Conservation (phyloP, 1,140 invertebrate genomes). For the Bombus difficillimus region DNA sequence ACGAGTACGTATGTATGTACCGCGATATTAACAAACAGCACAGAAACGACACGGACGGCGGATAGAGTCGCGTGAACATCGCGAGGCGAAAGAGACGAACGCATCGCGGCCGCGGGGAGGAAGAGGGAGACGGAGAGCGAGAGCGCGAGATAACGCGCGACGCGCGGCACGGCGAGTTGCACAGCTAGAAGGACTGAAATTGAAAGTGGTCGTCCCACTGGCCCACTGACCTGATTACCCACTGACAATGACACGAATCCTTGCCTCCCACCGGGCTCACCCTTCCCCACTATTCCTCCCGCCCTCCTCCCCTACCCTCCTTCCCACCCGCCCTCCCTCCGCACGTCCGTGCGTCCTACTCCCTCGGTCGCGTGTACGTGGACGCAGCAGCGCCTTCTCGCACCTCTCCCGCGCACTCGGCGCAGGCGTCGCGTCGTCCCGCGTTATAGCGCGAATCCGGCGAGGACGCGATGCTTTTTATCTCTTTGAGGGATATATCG, state of each 20-base stretch:
- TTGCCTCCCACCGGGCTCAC: slow-evolving; percentile 63
- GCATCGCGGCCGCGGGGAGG: slow-evolving; percentile 1
- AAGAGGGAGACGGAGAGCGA: slow-evolving; percentile 31
- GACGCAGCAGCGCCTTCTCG: slow-evolving; percentile 61
- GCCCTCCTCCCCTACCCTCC: slow-evolving; percentile 34
- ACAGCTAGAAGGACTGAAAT: slow-evolving; percentile 80
- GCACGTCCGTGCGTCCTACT: slow-evolving; percentile 58
- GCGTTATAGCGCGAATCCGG: slow-evolving; percentile 26
- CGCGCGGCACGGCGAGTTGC: slow-evolving; percentile 60
- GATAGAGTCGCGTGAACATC: not conserved
- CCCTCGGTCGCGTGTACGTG: slow-evolving; percentile 48
- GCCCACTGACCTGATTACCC: slow-evolving; percentile 84
- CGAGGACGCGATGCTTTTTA: slow-evolving; percentile 54
- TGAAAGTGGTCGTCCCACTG: slow-evolving; percentile 83
- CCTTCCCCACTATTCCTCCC: slow-evolving; percentile 46
- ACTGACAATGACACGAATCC: slow-evolving; percentile 84
- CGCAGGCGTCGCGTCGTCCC: slow-evolving; percentile 55
- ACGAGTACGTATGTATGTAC: not conserved
- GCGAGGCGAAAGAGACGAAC: not conserved
- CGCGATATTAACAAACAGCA: not conserved
- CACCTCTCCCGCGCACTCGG: slow-evolving; percentile 46
- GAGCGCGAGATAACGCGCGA: slow-evolving; percentile 67
- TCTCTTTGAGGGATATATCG: slow-evolving; percentile 41
- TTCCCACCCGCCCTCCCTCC: slow-evolving; percentile 27
- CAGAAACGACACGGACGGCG: not conserved